These are phyloP conservation scores for Isotomurus palustris DNA, from an alignment of 2,888 invertebrate species.

Conservation along the genomic window DNA sequence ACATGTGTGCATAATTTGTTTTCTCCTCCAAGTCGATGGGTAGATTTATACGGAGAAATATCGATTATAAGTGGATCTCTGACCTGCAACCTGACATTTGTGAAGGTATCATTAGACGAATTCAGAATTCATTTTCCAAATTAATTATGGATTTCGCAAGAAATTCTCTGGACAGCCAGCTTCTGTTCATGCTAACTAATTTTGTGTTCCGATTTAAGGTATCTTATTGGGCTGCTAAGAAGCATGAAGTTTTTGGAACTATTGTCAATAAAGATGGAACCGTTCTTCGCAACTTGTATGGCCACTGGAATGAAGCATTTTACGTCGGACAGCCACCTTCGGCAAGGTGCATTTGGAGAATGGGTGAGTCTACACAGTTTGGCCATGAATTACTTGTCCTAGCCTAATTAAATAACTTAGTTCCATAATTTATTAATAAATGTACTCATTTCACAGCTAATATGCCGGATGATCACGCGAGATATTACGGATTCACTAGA, in stretches of 20 bases:
- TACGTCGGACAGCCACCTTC: conserved; percentile 68
- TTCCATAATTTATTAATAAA: too few species aligned
- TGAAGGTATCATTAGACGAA: conserved; percentile 58
- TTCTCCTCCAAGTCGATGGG: conserved; percentile 71
- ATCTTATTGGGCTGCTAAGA: conserved; percentile 70
- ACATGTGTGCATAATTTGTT: conserved; percentile 81
- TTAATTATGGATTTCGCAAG: background rate
- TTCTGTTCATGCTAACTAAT: background rate
- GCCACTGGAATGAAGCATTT: conserved; percentile 77
- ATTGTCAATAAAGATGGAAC: conserved; percentile 58
- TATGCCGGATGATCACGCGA: conserved; percentile 72
- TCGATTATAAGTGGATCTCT: conserved; percentile 62
- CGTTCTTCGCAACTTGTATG: conserved; percentile 62
- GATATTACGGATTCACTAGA: conserved; percentile 77
- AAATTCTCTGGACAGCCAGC: background rate
- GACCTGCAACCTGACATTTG: conserved; percentile 71
- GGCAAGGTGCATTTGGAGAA: conserved; percentile 71
- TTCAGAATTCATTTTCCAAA: background rate
- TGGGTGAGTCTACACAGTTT: conserved; percentile 53
- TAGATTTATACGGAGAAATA: conserved; percentile 80
- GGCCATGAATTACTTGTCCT: background rate
- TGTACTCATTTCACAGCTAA: conserved; percentile 63
- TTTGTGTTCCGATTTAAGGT: conserved; percentile 53
- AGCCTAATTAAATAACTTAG: too few species aligned
- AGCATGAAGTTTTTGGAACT: conserved; percentile 70